A percentile compares a stretch with the other conserved stretches of the same genome.
Evolutionary conservation across 2,113 vertebrate species (phyloP).

Genomic region (Xyrauchen texanus): DNA sequence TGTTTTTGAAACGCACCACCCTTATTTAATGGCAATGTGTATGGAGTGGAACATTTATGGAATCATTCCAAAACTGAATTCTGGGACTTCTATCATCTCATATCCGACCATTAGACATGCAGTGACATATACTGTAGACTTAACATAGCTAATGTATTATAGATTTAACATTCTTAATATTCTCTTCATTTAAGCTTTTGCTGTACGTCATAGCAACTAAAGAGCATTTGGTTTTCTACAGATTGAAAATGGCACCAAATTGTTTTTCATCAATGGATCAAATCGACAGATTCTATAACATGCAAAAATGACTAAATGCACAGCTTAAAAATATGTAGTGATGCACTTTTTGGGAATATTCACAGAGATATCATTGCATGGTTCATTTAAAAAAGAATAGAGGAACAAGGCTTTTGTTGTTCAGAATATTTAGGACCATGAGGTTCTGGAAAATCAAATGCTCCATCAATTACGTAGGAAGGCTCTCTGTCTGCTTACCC

Average conservation of each 20-base stretch:
- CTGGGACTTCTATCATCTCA: not conserved
- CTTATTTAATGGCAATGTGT: not conserved
- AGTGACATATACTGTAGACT: not conserved
- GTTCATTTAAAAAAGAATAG: not conserved
- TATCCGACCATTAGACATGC: not conserved
- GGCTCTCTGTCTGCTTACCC: slow-evolving; percentile 76
- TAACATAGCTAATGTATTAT: not conserved
- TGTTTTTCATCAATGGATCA: not conserved
- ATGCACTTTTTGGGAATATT: not conserved
- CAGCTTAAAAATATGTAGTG: not conserved
- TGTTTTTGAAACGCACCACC: slow-evolving; percentile 1
- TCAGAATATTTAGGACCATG: not conserved
- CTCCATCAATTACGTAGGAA: slow-evolving; percentile 4
- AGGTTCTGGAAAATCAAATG: slow-evolving; percentile 48
- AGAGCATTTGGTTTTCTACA: slow-evolving; percentile 52
- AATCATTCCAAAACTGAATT: not conserved
- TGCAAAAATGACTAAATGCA: slow-evolving; percentile 12
- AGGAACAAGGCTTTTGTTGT: not conserved
- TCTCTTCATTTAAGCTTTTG: not conserved
- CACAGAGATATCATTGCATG: not conserved
- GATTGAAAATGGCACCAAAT: not conserved
- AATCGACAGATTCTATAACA: not conserved
- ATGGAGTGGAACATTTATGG: not conserved
- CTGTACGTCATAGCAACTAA: not conserved
- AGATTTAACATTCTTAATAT: not conserved